Percentiles rank a stretch among this genome's conserved stretches.
Evolutionary conservation across 2,113 vertebrate genomes (phyloP).

Genomic region (Bos javanicus): DNA sequence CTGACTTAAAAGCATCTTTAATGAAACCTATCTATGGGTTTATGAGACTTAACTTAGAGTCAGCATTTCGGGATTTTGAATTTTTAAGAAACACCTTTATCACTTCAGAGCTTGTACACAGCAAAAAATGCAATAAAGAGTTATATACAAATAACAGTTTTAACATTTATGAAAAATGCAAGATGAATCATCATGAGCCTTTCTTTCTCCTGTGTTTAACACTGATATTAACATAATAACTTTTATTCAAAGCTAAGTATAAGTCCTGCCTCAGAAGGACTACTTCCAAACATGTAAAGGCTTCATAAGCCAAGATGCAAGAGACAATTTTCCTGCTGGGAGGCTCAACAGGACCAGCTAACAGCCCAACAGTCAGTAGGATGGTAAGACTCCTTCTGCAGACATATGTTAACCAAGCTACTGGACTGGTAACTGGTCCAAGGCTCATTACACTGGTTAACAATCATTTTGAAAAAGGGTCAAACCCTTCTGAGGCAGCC

Average conservation of each 20-base stretch:
- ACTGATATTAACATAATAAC: background rate
- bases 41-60: background rate
- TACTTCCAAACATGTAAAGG: background rate
- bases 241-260: background rate
- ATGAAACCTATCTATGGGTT: background rate
- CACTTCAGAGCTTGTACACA: background rate
- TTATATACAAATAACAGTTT: background rate
- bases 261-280: background rate
- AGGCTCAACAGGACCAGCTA: background rate
- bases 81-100: background rate
- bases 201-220: too few species aligned
- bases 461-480: slow-evolving; percentile 37
- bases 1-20: background rate
- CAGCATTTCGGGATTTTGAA: background rate
- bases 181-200: background rate
- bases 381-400: slow-evolving; percentile 28
- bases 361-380: slow-evolving; percentile 24
- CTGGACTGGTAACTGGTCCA: background rate
- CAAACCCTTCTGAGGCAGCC: background rate
- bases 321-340: slow-evolving; percentile 22
- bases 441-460: slow-evolving; percentile 38
- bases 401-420: background rate
- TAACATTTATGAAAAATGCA: background rate
- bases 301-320: background rate
- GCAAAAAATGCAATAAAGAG: background rate